Conservation (phyloP, 2,888 invertebrate species). For the Argyresthia albistria region DNA sequence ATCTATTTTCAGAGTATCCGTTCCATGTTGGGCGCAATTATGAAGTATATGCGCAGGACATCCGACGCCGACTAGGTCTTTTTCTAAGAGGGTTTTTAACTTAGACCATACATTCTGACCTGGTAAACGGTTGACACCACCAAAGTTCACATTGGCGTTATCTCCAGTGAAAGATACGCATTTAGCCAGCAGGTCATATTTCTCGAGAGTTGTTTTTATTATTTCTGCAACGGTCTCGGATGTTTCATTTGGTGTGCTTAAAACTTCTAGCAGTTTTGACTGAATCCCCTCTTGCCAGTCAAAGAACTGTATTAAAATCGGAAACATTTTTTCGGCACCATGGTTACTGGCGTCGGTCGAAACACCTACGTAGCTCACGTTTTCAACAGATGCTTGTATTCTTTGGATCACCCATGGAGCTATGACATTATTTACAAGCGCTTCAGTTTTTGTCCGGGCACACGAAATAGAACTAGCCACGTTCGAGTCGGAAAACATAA, state of each 20-base stretch:
- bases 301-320: slow-evolving; percentile 14
- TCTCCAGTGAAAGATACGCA: background rate
- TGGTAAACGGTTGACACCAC: background rate
- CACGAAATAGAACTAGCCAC: slow-evolving; percentile 15
- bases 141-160: slow-evolving; percentile 2
- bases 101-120: background rate
- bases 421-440: slow-evolving; percentile 19
- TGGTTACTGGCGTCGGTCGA: slow-evolving; percentile 21
- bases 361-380: slow-evolving; percentile 17
- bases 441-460: slow-evolving; percentile 21
- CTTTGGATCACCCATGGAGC: slow-evolving; percentile 14
- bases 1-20: slow-evolving; percentile 12
- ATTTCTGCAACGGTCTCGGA: background rate
- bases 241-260: too few relatives aligned
- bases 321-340: slow-evolving; percentile 21
- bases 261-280: too few relatives aligned
- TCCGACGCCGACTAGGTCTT: slow-evolving; percentile 10
- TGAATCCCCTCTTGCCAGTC: background rate
- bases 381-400: slow-evolving; percentile 17
- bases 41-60: slow-evolving; percentile 19
- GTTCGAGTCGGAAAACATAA: slow-evolving; percentile 15
- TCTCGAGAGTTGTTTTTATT: background rate
- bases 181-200: slow-evolving; percentile 5
- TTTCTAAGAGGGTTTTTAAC: slow-evolving; percentile 11
- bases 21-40: slow-evolving; percentile 16